Evolutionary conservation across 2,888 invertebrate species (phyloP).

Genomic region (Minunthozetes semirufus): DNA sequence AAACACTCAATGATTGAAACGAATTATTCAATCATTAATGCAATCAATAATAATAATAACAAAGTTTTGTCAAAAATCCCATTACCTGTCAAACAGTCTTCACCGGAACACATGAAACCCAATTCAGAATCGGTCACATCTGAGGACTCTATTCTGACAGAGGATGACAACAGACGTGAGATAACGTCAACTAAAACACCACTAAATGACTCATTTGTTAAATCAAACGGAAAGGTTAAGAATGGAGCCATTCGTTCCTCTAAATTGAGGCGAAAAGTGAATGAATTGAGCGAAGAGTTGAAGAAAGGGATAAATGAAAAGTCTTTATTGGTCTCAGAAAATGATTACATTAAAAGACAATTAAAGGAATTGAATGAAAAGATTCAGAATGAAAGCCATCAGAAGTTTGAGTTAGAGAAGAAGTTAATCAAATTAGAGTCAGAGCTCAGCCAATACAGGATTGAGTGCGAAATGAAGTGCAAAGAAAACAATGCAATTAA

Average conservation of each 20-base stretch:
- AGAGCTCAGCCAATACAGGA: not conserved
- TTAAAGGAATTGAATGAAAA: not conserved
- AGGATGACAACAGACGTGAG: not conserved
- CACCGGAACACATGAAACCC: not conserved
- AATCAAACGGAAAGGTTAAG: slow-evolving; percentile 20
- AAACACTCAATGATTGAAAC: not conserved
- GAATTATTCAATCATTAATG: not conserved
- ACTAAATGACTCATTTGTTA: not conserved
- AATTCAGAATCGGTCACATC: not conserved
- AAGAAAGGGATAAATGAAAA: not conserved
- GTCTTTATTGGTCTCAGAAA: not conserved
- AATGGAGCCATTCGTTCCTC: slow-evolving; percentile 23
- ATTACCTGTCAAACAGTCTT: slow-evolving; percentile 17
- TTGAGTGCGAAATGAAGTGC: slow-evolving; percentile 17
- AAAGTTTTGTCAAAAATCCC: slow-evolving; percentile 16
- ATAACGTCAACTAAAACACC: not conserved
- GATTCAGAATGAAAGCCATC: not conserved
- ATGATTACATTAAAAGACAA: not conserved
- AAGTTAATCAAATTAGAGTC: slow-evolving; percentile 20
- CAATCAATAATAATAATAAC: not conserved
- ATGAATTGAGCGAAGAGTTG: slow-evolving; percentile 3
- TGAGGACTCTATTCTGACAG: not conserved
- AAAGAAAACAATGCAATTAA: slow-evolving; percentile 9
- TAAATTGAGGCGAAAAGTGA: not conserved
- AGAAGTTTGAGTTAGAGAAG: slow-evolving; percentile 7